Evolutionary conservation across 2,113 vertebrate species (phyloP).

Genomic region (Pachycephala philippinensis): DNA sequence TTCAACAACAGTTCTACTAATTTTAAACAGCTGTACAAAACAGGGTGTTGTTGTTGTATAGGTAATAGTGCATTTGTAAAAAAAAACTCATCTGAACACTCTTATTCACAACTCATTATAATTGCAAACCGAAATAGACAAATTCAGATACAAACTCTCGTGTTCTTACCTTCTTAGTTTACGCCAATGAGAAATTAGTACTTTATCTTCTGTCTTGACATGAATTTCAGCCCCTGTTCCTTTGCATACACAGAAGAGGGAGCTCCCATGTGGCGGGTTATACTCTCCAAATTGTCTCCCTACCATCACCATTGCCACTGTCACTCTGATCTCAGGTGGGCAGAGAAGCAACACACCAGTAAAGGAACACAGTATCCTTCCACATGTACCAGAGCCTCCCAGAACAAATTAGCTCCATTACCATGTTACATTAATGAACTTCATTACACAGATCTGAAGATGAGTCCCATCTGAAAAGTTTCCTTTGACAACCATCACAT

Average conservation of each 20-base stretch:
- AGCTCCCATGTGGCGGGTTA: not conserved
- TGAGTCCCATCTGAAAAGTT: not conserved
- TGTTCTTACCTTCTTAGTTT: not conserved
- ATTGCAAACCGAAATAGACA: not conserved
- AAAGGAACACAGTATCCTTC: not conserved
- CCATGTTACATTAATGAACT: not conserved
- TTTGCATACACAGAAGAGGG: not conserved
- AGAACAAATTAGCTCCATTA: not conserved
- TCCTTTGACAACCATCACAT: not conserved
- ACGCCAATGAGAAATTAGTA: not conserved
- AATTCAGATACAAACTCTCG: not conserved
- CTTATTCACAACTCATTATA: not conserved
- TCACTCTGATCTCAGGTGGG: not conserved
- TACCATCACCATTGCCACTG: not conserved
- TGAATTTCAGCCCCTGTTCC: not conserved
- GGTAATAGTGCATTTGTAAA: not conserved
- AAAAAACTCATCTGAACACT: not conserved
- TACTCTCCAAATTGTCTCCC: not conserved
- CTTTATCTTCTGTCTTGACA: not conserved
- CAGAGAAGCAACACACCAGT: not conserved
- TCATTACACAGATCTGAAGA: not conserved
- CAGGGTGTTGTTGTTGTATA: not conserved
- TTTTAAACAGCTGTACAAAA: not conserved
- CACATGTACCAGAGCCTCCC: not conserved
- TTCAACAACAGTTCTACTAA: not conserved